Evolutionary conservation across 2,797 vertebrate genomes (phyloP), one percentile per base, ranked within the genome.

Genomic region (Acanthornis magna): DNA sequence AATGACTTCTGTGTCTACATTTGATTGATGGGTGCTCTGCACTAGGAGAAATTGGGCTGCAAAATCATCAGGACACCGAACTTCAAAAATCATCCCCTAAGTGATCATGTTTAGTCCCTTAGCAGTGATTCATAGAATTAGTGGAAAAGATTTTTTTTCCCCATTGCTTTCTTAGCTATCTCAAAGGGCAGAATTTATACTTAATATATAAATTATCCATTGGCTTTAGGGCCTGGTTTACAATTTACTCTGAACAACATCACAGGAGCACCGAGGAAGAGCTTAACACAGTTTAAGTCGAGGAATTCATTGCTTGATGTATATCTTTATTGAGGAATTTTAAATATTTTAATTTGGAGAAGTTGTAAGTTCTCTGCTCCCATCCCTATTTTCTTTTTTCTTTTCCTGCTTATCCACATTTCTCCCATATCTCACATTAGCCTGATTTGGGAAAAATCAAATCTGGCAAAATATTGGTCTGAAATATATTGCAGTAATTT

Each of bases 21-120:
- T 78, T 84, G 50, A 67, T 47, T 86, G 79, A 88, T 57, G 34
- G 60, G 67, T 96, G 85, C 88, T 95, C 85, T 91, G 91, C 89
- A 61, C 60, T 82, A 66, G 43, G 68, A 90, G 57, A 90, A 94
- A 88, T 27, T 60, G 92, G 91, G 18, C 89, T 91, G 42, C 11
- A 65, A 95, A 91, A 48, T 89, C 80, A 34, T 62, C 11, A 43
- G 60, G 32, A 38, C 18, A 32, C 77, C 38, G 71, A 72, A 71
- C 42, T 77, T 82, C 40, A 45, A 10, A 91, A 86, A 89, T 66
- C 2, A 62, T 90, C 47, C 51, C 57, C 32, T 77, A 62, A n/a
- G 51, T 79, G 67, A 78, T 71, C 82, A 40, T n/a, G 67, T 74
- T 92, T 57, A 73, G 45, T 57, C 20, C 18, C 25, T 80, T 76